Evolutionary conservation across 1,140 invertebrate genomes (phyloP).

Genomic region (Leptopilina boulardi): DNA sequence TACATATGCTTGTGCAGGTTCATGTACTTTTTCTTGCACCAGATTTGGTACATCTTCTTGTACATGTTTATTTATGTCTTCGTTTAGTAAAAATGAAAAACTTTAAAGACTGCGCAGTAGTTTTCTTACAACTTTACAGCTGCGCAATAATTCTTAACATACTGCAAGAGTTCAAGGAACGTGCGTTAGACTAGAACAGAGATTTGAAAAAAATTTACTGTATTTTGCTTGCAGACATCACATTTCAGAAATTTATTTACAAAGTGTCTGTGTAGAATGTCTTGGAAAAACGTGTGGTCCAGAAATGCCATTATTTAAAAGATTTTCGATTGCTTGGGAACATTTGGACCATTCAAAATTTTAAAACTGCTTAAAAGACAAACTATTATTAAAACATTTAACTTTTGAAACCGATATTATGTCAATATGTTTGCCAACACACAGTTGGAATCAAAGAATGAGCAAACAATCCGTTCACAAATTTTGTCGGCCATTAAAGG

Average conservation of each 20-base stretch:
- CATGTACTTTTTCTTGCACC: no score
- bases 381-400: background rate
- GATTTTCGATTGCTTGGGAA: conserved; percentile 46
- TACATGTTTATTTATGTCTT: no score
- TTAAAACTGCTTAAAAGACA: conserved; percentile 15
- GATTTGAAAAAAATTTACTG: conserved; percentile 54
- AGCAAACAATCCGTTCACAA: conserved; percentile 60
- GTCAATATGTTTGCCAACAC: background rate
- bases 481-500: no score
- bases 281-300: conserved; percentile 49
- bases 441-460: background rate
- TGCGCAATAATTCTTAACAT: no score
- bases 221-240: conserved; percentile 61
- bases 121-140: no score
- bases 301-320: conserved; percentile 56
- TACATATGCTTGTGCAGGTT: no score
- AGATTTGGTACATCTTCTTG: no score
- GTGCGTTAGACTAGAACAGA: conserved; percentile 55
- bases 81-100: no score
- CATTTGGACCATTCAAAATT: conserved; percentile 51
- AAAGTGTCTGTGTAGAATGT: conserved; percentile 36
- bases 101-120: no score
- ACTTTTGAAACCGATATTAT: background rate
- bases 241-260: conserved; percentile 54
- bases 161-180: conserved; percentile 48